phyloP scores from a whole-genome alignment of 2,113 vertebrate species.

The Hemiprocne comata region DNA sequence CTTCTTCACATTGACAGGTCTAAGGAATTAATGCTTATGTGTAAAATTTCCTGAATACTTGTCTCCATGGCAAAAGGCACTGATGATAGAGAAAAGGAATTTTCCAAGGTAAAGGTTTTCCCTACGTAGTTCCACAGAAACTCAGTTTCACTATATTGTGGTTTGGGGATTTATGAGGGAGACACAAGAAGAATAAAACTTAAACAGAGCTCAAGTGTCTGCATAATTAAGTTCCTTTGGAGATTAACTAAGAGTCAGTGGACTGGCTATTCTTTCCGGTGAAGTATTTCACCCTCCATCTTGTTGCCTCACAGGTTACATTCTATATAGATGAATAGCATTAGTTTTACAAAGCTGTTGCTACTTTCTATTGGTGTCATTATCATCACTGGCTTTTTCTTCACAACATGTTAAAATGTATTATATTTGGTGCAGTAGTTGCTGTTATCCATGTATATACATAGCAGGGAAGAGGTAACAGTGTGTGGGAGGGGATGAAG shows the following conservation, averaged over 20 bases:
- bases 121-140: neutral
- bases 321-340: neutral
- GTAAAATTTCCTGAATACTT: neutral
- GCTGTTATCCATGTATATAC: no score
- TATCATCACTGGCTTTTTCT: neutral
- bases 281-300: neutral
- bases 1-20: neutral
- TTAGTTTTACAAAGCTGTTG: conserved; percentile 3
- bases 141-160: neutral
- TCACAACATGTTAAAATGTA: neutral
- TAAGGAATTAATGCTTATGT: neutral
- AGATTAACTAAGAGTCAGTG: neutral
- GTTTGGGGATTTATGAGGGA: neutral
- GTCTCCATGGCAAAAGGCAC: neutral
- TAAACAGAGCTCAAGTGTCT: neutral
- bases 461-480: no score
- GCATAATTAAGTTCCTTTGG: neutral
- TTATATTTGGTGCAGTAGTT: neutral
- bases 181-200: neutral
- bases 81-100: neutral
- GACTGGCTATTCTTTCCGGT: neutral
- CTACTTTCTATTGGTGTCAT: neutral
- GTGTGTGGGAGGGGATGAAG: no score
- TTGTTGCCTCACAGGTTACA: neutral
- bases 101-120: neutral